Evolutionary conservation across 2,113 vertebrate species (phyloP).

Genomic region (Hystrix cristata): DNA sequence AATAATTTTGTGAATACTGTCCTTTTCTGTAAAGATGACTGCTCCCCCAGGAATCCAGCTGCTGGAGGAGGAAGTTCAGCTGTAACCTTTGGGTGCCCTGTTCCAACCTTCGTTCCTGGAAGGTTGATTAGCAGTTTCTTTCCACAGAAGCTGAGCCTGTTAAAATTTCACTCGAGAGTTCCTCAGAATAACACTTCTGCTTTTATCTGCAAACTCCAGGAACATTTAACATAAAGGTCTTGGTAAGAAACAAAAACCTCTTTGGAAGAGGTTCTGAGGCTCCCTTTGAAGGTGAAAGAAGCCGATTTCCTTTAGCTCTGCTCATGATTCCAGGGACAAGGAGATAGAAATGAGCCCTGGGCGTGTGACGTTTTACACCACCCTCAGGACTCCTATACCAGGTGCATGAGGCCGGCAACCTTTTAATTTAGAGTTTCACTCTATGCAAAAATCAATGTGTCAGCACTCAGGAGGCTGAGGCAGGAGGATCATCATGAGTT

Average conservation of each 20-base stretch:
- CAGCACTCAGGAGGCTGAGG: neutral
- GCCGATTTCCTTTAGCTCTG: constrained; percentile 12
- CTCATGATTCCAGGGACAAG: constrained; percentile 23
- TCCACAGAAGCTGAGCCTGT: neutral
- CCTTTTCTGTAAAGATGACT: neutral
- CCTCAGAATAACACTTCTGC: constrained; percentile 15
- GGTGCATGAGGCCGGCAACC: constrained; percentile 5
- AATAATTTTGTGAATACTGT: neutral
- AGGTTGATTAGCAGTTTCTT: neutral
- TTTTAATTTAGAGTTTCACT: constrained; percentile 40
- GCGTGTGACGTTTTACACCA: constrained; percentile 62
- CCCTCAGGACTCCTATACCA: constrained; percentile 54
- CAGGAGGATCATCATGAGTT: neutral
- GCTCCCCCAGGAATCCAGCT: no score
- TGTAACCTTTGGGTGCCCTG: neutral
- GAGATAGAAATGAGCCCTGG: constrained; percentile 12
- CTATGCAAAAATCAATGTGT: neutral
- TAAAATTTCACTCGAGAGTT: neutral
- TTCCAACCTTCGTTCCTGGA: neutral
- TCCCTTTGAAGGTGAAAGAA: constrained; percentile 32
- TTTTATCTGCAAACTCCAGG: constrained; percentile 37
- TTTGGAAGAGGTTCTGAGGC: constrained; percentile 22
- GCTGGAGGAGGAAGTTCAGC: neutral
- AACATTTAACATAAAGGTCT: constrained; percentile 36
- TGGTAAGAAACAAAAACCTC: constrained; percentile 14